Evolutionary conservation across 1,140 invertebrate genomes (phyloP).

Genomic region (Schlechtendalia chinensis): DNA sequence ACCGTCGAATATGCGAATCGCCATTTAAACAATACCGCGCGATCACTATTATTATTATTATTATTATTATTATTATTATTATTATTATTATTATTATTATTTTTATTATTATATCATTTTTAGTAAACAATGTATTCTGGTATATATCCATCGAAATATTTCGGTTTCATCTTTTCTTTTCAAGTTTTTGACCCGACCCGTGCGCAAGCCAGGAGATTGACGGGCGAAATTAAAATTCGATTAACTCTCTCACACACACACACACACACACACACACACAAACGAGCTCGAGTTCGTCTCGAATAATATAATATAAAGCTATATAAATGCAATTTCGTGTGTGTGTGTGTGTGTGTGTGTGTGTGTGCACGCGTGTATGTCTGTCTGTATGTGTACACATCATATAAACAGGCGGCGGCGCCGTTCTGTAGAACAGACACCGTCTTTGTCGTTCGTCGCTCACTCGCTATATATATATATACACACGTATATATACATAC

Average conservation of each 20-base stretch:
- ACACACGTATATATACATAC: no score
- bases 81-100: no score
- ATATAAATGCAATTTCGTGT: not conserved
- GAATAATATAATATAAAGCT: not conserved
- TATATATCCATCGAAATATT: no score
- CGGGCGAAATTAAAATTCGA: not conserved
- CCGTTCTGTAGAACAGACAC: not conserved
- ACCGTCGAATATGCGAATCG: no score
- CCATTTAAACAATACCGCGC: no score
- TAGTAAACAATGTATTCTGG: no score
- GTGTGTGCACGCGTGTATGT: not conserved
- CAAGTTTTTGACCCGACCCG: not conserved
- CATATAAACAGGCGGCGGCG: not conserved
- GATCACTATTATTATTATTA: not conserved
- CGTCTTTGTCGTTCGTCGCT: constrained; percentile 8
- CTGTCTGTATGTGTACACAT: not conserved
- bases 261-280: not conserved
- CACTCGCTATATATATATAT: not conserved
- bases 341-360: not conserved
- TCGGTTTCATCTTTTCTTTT: no score
- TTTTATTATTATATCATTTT: no score
- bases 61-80: no score
- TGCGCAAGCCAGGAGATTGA: not conserved
- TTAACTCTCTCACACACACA: not conserved
- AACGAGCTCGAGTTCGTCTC: no score